Conservation (phyloP, 2,888 invertebrate species). For the Erebia epiphron region DNA sequence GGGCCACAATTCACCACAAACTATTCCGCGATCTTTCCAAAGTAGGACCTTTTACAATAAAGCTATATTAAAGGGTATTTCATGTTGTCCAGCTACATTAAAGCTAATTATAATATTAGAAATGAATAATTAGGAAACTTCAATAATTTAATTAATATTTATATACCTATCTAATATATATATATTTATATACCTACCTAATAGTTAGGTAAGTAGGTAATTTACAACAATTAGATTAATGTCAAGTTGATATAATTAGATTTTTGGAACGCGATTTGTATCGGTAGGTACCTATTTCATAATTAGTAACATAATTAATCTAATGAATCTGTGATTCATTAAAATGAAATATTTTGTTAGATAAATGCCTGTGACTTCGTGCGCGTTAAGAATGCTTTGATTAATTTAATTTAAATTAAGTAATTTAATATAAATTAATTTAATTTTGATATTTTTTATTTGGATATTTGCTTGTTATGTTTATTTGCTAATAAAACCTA, state of each 20-base stretch:
- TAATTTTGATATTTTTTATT: too few species aligned
- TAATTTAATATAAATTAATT: too few species aligned
- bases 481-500: too few species aligned
- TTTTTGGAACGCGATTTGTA: constrained; percentile 15
- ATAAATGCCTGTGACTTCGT: too few species aligned
- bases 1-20: too few species aligned
- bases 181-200: too few species aligned
- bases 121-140: constrained; percentile 9
- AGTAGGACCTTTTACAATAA: not conserved
- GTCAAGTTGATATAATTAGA: constrained; percentile 18
- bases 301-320: constrained; percentile 10
- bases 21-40: too few species aligned
- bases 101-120: constrained; percentile 7
- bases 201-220: constrained; percentile 21
- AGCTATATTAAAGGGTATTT: not conserved
- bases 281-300: not conserved
- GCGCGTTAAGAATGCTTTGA: too few species aligned
- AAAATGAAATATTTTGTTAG: too few species aligned
- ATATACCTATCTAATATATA: too few species aligned
- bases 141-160: constrained; percentile 15
- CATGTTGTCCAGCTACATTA: not conserved
- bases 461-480: too few species aligned
- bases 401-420: too few species aligned
- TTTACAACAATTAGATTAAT: not conserved
- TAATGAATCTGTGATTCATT: constrained; percentile 11